Evolutionary conservation across 2,797 vertebrate species (phyloP).

Genomic region (Spheniscus humboldti): DNA sequence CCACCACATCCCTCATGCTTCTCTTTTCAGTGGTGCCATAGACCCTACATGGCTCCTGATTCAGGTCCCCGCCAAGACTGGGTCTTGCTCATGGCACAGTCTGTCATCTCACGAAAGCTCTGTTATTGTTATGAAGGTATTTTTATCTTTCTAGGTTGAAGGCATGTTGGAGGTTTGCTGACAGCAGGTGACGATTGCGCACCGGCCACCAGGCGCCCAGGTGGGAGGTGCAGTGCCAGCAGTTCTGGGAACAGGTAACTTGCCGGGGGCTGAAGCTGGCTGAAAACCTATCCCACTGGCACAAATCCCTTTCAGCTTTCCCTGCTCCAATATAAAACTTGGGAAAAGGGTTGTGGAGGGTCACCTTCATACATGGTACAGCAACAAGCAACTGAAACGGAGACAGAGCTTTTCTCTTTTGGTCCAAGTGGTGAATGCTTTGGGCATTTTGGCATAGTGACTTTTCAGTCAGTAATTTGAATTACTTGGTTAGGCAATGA

Average conservation of each 20-base stretch:
- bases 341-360: not conserved
- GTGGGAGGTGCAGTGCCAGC: not conserved
- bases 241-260: constrained; percentile 16
- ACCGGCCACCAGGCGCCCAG: not conserved
- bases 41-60: not conserved
- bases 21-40: not conserved
- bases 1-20: not conserved
- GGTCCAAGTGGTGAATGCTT: not conserved
- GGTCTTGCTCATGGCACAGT: not conserved
- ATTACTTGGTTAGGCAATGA: not conserved
- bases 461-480: not conserved
- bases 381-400: not conserved
- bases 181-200: not conserved
- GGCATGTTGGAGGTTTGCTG: not conserved
- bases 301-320: not conserved
- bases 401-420: not conserved
- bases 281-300: not conserved
- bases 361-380: not conserved
- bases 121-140: not conserved
- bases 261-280: not conserved
- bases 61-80: not conserved
- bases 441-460: not conserved
- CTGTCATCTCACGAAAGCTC: not conserved
- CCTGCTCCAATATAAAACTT: not conserved
- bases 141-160: constrained; percentile 8